These are phyloP conservation scores for Rhysida immarginata DNA, from an alignment of 1,140 invertebrate genomes.

Conservation along the genomic window DNA sequence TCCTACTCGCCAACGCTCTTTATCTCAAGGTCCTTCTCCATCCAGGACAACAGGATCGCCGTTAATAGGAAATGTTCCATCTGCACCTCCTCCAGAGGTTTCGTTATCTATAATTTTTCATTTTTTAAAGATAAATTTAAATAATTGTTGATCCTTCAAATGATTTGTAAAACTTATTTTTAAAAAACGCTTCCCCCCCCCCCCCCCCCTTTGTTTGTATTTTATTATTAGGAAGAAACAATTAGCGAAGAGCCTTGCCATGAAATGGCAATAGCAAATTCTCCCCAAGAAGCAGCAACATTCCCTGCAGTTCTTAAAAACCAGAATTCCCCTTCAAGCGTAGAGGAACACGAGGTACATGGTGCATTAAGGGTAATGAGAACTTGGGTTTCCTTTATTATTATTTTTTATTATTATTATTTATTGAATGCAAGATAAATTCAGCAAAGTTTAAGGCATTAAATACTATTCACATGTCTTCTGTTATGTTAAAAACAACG, in stretches of 20 bases:
- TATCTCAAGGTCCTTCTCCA: conserved; percentile 4
- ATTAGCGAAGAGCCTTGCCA: neutral
- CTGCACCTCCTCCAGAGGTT: neutral
- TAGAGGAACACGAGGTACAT: neutral
- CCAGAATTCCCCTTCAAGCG: neutral
- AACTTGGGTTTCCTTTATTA: no score
- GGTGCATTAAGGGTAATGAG: neutral
- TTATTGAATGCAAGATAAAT: no score
- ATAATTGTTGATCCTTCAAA: no score
- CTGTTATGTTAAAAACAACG: no score
- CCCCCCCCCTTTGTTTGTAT: no score
- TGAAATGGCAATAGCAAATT: neutral
- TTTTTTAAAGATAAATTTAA: no score
- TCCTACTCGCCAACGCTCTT: conserved; percentile 17
- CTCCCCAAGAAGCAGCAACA: neutral
- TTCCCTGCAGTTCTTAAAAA: neutral
- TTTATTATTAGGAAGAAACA: neutral
- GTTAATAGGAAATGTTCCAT: neutral
- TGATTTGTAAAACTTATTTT: no score
- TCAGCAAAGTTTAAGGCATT: no score
- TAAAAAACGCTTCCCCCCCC: no score
- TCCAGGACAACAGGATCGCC: neutral
- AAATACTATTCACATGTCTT: no score
- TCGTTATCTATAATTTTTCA: no score
- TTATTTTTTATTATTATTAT: no score